phyloP scores from a whole-genome alignment of 1,140 invertebrate genomes.

The Drosophila cardini region DNA sequence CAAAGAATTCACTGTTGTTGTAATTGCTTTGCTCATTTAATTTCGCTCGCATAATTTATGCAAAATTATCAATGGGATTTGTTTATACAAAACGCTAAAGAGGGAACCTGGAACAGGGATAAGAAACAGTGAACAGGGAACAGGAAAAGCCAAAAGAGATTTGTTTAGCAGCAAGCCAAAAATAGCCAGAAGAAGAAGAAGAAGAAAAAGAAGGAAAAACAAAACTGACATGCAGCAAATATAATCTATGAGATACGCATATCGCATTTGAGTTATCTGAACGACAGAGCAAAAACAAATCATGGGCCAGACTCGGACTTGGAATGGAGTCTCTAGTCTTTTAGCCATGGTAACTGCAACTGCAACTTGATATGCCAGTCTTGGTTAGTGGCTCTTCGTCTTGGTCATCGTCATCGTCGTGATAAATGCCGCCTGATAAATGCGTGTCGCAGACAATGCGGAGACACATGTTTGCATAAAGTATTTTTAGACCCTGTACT shows the following conservation, averaged over 20 bases:
- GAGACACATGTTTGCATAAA: slow-evolving; percentile 80
- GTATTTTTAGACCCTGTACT: slow-evolving; percentile 31
- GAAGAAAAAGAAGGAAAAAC: neutral
- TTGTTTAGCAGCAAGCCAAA: slow-evolving; percentile 66
- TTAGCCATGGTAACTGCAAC: slow-evolving; percentile 43
- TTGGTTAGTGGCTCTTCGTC: slow-evolving; percentile 24
- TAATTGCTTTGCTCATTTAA: slow-evolving; percentile 64
- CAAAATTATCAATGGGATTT: slow-evolving; percentile 77
- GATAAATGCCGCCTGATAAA: slow-evolving; percentile 80
- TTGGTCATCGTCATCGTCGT: slow-evolving; percentile 49
- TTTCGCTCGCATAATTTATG: slow-evolving; percentile 74
- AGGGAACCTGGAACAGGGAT: neutral
- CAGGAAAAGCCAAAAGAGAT: slow-evolving; percentile 72
- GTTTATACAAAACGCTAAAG: slow-evolving; percentile 68
- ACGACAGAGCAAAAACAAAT: slow-evolving; percentile 62
- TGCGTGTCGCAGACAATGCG: slow-evolving; percentile 80
- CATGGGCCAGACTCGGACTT: slow-evolving; percentile 36
- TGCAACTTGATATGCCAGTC: slow-evolving; percentile 73
- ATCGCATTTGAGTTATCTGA: slow-evolving; percentile 82
- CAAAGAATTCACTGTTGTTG: slow-evolving; percentile 26
- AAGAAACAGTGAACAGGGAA: slow-evolving; percentile 35
- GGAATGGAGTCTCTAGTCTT: too few relatives aligned
- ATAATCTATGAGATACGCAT: slow-evolving; percentile 82
- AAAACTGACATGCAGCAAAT: slow-evolving; percentile 46
- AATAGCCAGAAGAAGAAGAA: slow-evolving; percentile 55